Evolutionary conservation across 2,797 vertebrate genomes (phyloP).

Genomic region (Hippoglossus hippoglossus): DNA sequence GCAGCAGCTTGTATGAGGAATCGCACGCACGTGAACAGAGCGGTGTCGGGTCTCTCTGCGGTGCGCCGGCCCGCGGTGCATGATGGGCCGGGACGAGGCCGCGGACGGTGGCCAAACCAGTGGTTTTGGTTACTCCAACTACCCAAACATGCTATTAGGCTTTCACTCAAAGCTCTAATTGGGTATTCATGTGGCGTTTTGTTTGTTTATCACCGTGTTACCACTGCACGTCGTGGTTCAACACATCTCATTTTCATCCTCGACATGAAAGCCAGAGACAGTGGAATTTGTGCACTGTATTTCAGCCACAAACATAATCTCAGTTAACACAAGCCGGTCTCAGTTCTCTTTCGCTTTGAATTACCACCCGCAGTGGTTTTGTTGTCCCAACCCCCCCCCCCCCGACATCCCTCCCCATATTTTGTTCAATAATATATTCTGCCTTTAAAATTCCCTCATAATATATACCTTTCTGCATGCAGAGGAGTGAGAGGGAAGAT

Average conservation of each 20-base stretch:
- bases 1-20: slow-evolving; percentile 35
- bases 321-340: slow-evolving; percentile 81
- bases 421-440: slow-evolving; percentile 86
- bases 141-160: slow-evolving; percentile 53
- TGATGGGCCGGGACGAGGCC: slow-evolving; percentile 38
- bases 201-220: slow-evolving; percentile 77
- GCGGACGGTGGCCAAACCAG: slow-evolving; percentile 34
- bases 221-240: slow-evolving; percentile 72
- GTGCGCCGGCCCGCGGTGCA: slow-evolving; percentile 2
- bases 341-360: slow-evolving; percentile 79
- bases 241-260: slow-evolving; percentile 82
- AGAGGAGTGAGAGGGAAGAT: slow-evolving; percentile 40
- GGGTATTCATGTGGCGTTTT: slow-evolving; percentile 72
- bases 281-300: slow-evolving; percentile 80
- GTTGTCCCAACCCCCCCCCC: slow-evolving; percentile 63
- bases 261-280: slow-evolving; percentile 79
- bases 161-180: slow-evolving; percentile 67
- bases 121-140: slow-evolving; percentile 52
- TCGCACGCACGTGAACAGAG: neutral
- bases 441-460: slow-evolving; percentile 75
- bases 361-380: slow-evolving; percentile 85
- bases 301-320: slow-evolving; percentile 83
- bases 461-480: slow-evolving; percentile 77
- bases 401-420: slow-evolving; percentile 48
- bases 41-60: slow-evolving; percentile 15